Evolutionary conservation across 2,888 invertebrate genomes (phyloP).

Genomic region (Drosophila monieri): DNA sequence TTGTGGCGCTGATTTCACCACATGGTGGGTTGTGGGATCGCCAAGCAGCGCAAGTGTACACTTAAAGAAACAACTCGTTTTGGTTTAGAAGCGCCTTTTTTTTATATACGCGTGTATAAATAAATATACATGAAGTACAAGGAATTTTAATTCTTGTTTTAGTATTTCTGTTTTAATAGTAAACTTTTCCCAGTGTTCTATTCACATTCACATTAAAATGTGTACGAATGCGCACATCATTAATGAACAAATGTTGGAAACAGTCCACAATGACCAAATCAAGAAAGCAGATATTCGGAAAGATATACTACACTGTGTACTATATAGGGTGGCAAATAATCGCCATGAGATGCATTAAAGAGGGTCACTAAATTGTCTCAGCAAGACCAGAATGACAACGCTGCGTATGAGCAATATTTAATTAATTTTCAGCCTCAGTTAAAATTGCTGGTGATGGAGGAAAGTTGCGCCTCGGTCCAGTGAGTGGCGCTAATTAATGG

Average conservation of each 20-base stretch:
- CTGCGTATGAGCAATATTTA: constrained; percentile 54
- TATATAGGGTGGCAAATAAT: neutral
- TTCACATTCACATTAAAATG: neutral
- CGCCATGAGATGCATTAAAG: constrained; percentile 16
- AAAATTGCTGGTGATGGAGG: constrained; percentile 13
- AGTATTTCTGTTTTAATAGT: too few species aligned
- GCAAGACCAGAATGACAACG: constrained; percentile 31
- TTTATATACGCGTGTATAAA: too few species aligned
- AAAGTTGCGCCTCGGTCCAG: constrained; percentile 13
- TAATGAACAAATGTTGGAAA: constrained; percentile 19
- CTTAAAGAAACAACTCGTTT: neutral
- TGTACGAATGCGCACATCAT: constrained; percentile 12
- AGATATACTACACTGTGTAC: neutral
- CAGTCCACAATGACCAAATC: constrained; percentile 2
- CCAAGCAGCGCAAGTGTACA: neutral
- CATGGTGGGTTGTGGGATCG: constrained; percentile 45
- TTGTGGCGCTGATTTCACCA: constrained; percentile 62
- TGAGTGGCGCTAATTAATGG: constrained; percentile 65
- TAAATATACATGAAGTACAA: too few species aligned
- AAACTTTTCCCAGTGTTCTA: neutral
- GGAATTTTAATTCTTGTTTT: too few species aligned
- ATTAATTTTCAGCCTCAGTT: constrained; percentile 56
- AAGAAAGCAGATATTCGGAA: neutral
- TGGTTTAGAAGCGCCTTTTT: too few species aligned
- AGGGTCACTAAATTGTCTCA: constrained; percentile 68